Evolutionary conservation across 2,113 vertebrate species (phyloP).

Genomic region (Stegostoma tigrinum): DNA sequence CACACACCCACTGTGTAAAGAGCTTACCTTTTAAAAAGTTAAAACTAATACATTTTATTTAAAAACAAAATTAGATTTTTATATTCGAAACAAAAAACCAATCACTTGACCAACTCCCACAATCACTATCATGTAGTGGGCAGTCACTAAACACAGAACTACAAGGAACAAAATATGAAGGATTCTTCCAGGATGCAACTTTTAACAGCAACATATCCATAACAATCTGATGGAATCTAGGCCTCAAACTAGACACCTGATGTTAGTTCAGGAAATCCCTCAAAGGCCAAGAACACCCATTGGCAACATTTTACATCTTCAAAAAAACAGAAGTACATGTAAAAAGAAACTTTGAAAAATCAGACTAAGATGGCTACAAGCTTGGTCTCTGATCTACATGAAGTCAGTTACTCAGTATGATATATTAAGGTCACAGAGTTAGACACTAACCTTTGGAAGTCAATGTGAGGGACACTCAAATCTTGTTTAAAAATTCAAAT

Average conservation of each 20-base stretch:
- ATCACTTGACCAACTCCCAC: background rate
- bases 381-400: background rate
- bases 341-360: background rate
- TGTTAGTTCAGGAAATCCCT: background rate
- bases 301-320: background rate
- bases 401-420: background rate
- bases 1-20: too few species aligned
- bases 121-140: background rate
- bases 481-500: background rate
- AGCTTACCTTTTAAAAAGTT: background rate
- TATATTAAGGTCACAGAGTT: background rate
- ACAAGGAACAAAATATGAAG: background rate
- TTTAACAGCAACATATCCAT: background rate
- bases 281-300: background rate
- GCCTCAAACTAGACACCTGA: background rate
- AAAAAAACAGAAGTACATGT: background rate
- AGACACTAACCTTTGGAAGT: background rate
- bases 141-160: background rate
- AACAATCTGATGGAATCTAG: background rate
- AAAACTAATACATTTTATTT: conserved; percentile 5
- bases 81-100: background rate
- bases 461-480: background rate
- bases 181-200: background rate
- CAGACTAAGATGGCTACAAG: background rate
- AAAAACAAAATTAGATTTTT: background rate